Conservation (phyloP, 2,113 vertebrate genomes). For the Cyprinodon variegatus region DNA sequence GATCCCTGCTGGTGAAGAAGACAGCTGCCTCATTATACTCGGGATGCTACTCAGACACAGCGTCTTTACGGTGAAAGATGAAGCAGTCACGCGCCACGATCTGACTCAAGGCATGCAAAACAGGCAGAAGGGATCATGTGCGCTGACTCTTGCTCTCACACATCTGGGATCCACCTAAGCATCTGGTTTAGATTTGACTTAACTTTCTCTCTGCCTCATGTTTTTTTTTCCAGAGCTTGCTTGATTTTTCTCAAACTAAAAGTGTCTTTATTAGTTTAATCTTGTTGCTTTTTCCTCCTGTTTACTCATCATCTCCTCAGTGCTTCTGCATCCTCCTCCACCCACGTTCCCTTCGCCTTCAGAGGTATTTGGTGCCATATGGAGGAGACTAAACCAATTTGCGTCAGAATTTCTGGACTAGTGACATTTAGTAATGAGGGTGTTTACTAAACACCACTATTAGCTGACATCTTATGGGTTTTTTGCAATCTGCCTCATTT, state of each 20-base stretch:
- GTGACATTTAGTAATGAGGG: constrained; percentile 3
- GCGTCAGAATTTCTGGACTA: constrained; percentile 27
- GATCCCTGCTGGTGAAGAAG: constrained; percentile 8
- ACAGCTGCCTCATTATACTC: constrained; percentile 32
- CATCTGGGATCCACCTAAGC: constrained; percentile 66
- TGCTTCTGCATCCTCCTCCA: constrained; percentile 20
- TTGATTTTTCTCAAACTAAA: constrained; percentile 12
- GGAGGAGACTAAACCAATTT: constrained; percentile 24
- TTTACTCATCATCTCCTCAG: constrained; percentile 16
- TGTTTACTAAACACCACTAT: constrained; percentile 14
- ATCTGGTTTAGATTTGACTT: constrained; percentile 62
- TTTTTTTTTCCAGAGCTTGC: constrained; percentile 26
- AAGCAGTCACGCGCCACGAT: constrained; percentile 36
- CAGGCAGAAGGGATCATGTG: constrained; percentile 10
- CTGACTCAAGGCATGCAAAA: constrained; percentile 30
- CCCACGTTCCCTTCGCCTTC: constrained; percentile 33
- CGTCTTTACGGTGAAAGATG: constrained; percentile 49
- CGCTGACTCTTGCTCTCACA: constrained; percentile 28
- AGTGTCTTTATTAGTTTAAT: constrained; percentile 21
- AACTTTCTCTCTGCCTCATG: constrained; percentile 43
- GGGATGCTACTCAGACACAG: constrained; percentile 3
- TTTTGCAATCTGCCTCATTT: not conserved
- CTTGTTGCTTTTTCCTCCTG: constrained; percentile 39
- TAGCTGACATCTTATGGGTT: constrained; percentile 4
- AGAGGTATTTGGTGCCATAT: constrained; percentile 19